These are phyloP conservation scores for Phortica magna DNA, from an alignment of 2,888 invertebrate species.

Conservation along the genomic window DNA sequence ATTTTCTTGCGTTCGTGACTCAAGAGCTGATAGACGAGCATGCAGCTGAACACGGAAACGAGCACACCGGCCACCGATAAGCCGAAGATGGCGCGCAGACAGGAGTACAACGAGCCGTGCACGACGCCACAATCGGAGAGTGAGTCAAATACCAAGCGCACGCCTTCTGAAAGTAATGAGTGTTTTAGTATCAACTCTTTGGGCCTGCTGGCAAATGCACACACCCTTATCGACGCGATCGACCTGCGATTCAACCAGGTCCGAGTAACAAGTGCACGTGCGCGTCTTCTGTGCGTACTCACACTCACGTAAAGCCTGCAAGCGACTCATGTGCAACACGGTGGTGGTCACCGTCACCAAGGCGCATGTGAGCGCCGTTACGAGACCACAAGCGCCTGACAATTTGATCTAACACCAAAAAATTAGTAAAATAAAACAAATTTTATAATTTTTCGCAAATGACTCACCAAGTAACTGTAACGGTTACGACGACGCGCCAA, in stretches of 20 bases:
- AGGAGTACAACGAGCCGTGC: conserved; percentile 92
- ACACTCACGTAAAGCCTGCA: conserved; percentile 92
- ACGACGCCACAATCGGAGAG: conserved; percentile 94
- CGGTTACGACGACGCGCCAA: conserved; percentile 89
- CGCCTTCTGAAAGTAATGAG: conserved; percentile 78
- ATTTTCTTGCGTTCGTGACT: conserved; percentile 96
- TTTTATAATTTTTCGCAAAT: background rate
- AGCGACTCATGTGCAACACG: conserved; percentile 92
- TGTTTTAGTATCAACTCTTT: background rate
- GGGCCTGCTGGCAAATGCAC: conserved; percentile 20
- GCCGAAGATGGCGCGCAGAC: conserved; percentile 93
- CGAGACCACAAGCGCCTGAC: conserved; percentile 91
- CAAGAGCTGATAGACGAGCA: conserved; percentile 93
- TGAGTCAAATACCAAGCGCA: conserved; percentile 90
- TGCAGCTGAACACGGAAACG: conserved; percentile 94
- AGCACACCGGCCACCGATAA: conserved; percentile 93
- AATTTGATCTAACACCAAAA: conserved; percentile 85
- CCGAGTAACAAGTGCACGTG: conserved; percentile 88
- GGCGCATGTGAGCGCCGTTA: conserved; percentile 92
- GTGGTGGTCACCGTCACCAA: conserved; percentile 91
- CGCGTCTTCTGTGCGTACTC: conserved; percentile 89
- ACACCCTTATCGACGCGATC: conserved; percentile 77
- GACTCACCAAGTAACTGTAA: conserved; percentile 91
- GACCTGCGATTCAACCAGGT: conserved; percentile 84
- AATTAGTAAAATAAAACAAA: background rate